phyloP scores from a whole-genome alignment of 2,797 vertebrate species.

The Anas bahamensis region DNA sequence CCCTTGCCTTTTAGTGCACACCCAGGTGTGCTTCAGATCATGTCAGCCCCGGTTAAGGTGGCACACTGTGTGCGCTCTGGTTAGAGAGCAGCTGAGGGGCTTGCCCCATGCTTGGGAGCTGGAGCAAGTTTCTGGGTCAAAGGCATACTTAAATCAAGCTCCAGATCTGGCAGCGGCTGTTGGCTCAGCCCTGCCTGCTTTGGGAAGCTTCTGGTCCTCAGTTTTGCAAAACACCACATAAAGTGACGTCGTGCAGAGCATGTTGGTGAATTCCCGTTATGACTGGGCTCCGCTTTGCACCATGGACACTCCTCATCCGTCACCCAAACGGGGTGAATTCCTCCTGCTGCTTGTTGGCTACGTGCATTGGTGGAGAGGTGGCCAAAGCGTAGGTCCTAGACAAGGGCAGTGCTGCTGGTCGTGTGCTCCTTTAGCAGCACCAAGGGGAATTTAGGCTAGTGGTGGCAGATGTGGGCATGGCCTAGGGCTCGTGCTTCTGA shows the following conservation, averaged over 20 bases:
- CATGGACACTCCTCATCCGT: background rate
- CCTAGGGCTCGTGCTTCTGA: conserved; percentile 11
- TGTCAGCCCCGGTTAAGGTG: background rate
- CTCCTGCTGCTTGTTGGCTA: background rate
- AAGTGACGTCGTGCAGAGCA: rapidly evolving
- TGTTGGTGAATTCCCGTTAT: rapidly evolving
- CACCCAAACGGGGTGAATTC: background rate
- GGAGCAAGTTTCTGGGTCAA: background rate
- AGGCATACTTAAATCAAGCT: background rate
- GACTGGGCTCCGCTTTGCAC: background rate
- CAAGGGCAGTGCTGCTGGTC: background rate
- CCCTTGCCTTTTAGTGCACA: background rate
- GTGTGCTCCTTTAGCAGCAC: background rate
- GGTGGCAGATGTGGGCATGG: background rate
- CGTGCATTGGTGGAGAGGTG: background rate
- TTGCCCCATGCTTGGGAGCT: background rate
- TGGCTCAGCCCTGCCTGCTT: background rate
- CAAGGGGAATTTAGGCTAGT: background rate
- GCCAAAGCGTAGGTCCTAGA: background rate
- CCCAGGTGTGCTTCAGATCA: background rate
- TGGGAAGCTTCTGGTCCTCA: background rate
- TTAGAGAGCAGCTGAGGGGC: background rate
- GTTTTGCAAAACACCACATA: background rate
- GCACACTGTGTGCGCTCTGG: background rate
- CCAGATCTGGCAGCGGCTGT: background rate